Evolutionary conservation across 2,113 vertebrate species (phyloP).

Genomic region (Gadus chalcogrammus): DNA sequence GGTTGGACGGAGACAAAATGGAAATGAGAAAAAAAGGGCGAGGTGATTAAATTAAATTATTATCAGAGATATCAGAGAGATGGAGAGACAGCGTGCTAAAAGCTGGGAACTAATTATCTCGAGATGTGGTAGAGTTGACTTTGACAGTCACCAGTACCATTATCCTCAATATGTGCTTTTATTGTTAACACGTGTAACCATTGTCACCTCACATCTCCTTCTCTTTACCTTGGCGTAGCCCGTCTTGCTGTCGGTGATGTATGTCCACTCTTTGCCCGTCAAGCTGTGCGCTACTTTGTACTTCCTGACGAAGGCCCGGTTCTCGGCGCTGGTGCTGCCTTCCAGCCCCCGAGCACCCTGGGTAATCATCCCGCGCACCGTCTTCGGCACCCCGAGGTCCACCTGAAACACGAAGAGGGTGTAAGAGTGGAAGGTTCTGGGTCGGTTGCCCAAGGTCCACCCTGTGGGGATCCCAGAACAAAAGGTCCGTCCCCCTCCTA

Average conservation of each 20-base stretch:
- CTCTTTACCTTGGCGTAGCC: constrained; percentile 84
- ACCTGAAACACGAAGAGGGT: constrained; percentile 54
- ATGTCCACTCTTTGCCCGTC: constrained; percentile 89
- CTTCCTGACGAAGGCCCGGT: constrained; percentile 92
- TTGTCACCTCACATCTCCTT: neutral
- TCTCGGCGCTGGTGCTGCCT: constrained; percentile 83
- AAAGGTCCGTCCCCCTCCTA: too few species aligned
- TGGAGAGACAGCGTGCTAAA: neutral
- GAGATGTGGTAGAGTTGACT: constrained; percentile 38
- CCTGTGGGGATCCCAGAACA: too few species aligned
- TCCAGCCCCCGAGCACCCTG: constrained; percentile 93
- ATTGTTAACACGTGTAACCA: neutral
- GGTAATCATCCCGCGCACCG: constrained; percentile 87
- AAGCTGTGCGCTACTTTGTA: constrained; percentile 93
- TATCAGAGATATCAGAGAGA: constrained; percentile 33
- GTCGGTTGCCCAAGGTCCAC: too few species aligned
- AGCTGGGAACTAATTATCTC: neutral
- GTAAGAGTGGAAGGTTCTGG: too few species aligned
- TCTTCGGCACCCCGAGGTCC: constrained; percentile 85
- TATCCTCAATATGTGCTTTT: constrained; percentile 2
- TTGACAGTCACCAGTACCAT: neutral
- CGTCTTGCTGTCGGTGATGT: constrained; percentile 85
- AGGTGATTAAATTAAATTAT: constrained; percentile 64
- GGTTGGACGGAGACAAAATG: constrained; percentile 23
- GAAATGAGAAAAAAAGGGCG: constrained; percentile 30